These are phyloP conservation scores for Silurus aristotelis DNA, from an alignment of 2,797 vertebrate genomes.

Conservation along the genomic window DNA sequence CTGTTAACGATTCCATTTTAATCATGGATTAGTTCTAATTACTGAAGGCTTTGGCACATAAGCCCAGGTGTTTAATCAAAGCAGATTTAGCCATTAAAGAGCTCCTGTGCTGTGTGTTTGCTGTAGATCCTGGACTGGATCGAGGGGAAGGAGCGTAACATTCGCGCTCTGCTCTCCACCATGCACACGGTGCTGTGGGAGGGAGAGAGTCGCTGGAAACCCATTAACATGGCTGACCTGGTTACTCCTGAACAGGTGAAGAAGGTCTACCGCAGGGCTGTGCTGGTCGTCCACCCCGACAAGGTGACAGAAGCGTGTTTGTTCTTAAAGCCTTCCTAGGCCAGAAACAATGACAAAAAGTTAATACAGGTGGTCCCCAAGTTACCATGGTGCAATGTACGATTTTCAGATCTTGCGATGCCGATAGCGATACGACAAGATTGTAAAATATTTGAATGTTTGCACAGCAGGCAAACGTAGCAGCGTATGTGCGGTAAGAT, in stretches of 20 bases:
- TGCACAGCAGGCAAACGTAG: too few species aligned
- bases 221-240: slow-evolving; percentile 94
- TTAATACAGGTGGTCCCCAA: too few species aligned
- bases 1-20: background rate
- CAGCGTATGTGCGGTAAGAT: too few species aligned
- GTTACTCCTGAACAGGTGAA: slow-evolving; percentile 98
- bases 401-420: too few species aligned
- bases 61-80: background rate
- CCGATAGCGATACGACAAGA: too few species aligned
- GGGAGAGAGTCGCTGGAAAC: slow-evolving; percentile 95
- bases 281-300: slow-evolving; percentile 96
- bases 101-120: slow-evolving; percentile 40
- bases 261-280: slow-evolving; percentile 93
- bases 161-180: slow-evolving; percentile 93
- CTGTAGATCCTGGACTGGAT: slow-evolving; percentile 96
- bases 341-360: too few species aligned
- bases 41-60: background rate
- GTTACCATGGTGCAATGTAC: too few species aligned
- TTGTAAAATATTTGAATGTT: too few species aligned
- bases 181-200: slow-evolving; percentile 98
- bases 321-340: too few species aligned
- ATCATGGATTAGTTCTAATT: background rate
- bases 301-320: slow-evolving; percentile 79
- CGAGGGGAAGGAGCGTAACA: slow-evolving; percentile 97
- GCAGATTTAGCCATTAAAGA: background rate